Evolutionary conservation across 2,888 invertebrate genomes (phyloP).

Genomic region (Thecocarcelia acutangulata): DNA sequence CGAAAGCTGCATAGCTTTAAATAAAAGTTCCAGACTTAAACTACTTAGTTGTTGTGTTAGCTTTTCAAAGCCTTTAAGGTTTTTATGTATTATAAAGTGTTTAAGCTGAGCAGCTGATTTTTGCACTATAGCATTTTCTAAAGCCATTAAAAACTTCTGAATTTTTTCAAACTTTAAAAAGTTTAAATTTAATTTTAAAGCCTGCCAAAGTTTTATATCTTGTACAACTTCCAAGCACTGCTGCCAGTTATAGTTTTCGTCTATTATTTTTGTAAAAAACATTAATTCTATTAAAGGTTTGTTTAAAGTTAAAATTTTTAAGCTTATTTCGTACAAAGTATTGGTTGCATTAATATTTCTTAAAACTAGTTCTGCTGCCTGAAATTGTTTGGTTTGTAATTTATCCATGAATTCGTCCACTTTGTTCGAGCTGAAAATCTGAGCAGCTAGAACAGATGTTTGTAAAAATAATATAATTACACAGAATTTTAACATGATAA

Average conservation of each 20-base stretch:
- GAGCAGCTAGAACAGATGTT: slow-evolving; percentile 4
- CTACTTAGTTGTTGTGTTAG: slow-evolving; percentile 33
- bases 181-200: slow-evolving; percentile 13
- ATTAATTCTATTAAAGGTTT: slow-evolving; percentile 32
- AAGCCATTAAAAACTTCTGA: neutral
- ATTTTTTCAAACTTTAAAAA: neutral
- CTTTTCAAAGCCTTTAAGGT: neutral
- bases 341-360: slow-evolving; percentile 56
- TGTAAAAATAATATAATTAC: slow-evolving; percentile 29
- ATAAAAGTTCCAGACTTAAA: neutral
- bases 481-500: slow-evolving; percentile 49
- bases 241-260: slow-evolving; percentile 49
- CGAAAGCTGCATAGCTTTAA: neutral
- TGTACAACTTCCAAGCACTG: slow-evolving; percentile 17
- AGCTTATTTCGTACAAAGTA: slow-evolving; percentile 43
- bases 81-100: slow-evolving; percentile 16
- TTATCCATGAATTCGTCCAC: slow-evolving; percentile 49
- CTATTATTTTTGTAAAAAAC: slow-evolving; percentile 31
- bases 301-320: slow-evolving; percentile 39
- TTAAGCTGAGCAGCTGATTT: slow-evolving; percentile 42
- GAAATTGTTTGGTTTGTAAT: slow-evolving; percentile 49
- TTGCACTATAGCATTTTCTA: slow-evolving; percentile 34
- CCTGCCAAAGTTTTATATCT: slow-evolving; percentile 32
- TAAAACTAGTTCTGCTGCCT: slow-evolving; percentile 49
- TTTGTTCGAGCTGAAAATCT: neutral